Percentiles rank a stretch among this genome's conserved stretches.
Evolutionary conservation across 1,140 invertebrate species (phyloP).

Genomic region (Drosophila grimshawi): DNA sequence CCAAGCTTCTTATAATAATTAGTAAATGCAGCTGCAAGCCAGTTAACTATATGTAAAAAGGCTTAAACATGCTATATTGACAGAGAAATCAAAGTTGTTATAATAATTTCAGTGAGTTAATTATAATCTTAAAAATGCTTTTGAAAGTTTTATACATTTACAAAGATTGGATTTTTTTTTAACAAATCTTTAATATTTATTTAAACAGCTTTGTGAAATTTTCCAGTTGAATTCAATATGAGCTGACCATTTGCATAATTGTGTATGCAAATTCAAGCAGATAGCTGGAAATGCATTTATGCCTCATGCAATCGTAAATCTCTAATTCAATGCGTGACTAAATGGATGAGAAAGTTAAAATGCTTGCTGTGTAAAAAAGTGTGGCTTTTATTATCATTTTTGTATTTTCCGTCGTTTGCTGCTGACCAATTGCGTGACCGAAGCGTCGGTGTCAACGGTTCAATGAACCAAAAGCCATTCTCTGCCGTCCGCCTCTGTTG

Average conservation of each 20-base stretch:
- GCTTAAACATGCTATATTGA: too few relatives aligned
- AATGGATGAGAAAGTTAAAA: not conserved
- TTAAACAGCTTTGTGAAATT: too few relatives aligned
- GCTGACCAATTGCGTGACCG: slow-evolving; percentile 69
- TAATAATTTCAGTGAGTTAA: too few relatives aligned
- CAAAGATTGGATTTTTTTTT: too few relatives aligned
- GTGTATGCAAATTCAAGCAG: not conserved
- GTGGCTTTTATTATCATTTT: slow-evolving; percentile 29
- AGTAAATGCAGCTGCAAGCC: too few relatives aligned
- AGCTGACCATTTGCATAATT: not conserved
- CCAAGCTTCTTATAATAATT: too few relatives aligned
- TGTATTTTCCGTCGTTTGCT: slow-evolving; percentile 24
- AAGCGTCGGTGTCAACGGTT: slow-evolving; percentile 40
- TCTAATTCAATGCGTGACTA: not conserved
- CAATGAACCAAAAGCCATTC: slow-evolving; percentile 57
- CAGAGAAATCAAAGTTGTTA: too few relatives aligned
- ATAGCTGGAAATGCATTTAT: not conserved
- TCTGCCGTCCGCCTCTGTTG: slow-evolving; percentile 25
- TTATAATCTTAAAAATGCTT: too few relatives aligned
- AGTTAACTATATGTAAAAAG: too few relatives aligned
- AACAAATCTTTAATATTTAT: not conserved
- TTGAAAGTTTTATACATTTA: too few relatives aligned
- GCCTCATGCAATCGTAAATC: not conserved
- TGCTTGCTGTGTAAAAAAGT: not conserved
- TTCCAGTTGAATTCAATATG: too few relatives aligned